Conservation (phyloP, 1,140 invertebrate genomes). For the Leptinotarsa lineolata region DNA sequence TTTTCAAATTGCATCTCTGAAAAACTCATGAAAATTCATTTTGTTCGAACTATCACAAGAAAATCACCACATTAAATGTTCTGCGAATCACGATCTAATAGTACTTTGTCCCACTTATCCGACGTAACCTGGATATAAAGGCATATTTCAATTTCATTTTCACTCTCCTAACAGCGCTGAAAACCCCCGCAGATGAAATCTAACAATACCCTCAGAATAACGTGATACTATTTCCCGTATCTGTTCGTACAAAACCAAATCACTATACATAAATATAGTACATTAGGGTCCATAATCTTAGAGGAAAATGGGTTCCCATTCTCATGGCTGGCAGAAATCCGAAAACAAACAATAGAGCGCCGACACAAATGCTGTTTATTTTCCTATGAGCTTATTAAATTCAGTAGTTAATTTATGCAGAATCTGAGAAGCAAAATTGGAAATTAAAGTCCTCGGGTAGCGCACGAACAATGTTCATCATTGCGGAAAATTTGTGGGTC, state of each 20-base stretch:
- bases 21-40: too few species aligned
- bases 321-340: slow-evolving; percentile 35
- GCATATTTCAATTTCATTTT: background rate
- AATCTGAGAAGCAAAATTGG: slow-evolving; percentile 41
- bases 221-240: background rate
- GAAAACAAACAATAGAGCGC: slow-evolving; percentile 34
- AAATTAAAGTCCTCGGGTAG: slow-evolving; percentile 36
- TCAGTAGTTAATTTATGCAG: slow-evolving; percentile 41
- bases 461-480: slow-evolving; percentile 37
- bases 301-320: slow-evolving; percentile 22
- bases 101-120: background rate
- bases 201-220: slow-evolving; percentile 1
- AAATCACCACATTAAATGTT: too few species aligned
- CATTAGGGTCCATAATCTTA: slow-evolving; percentile 13
- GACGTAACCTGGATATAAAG: background rate
- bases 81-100: too few species aligned
- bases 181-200: background rate
- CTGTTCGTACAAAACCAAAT: slow-evolving; percentile 8
- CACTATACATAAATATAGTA: slow-evolving; percentile 3
- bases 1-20: too few species aligned
- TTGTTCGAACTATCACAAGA: too few species aligned
- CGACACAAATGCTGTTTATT: slow-evolving; percentile 41
- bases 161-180: background rate
- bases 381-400: slow-evolving; percentile 44
- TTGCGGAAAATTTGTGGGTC: slow-evolving; percentile 37